phyloP scores from a whole-genome alignment of 2,888 invertebrate species.

The Andrena minutula region DNA sequence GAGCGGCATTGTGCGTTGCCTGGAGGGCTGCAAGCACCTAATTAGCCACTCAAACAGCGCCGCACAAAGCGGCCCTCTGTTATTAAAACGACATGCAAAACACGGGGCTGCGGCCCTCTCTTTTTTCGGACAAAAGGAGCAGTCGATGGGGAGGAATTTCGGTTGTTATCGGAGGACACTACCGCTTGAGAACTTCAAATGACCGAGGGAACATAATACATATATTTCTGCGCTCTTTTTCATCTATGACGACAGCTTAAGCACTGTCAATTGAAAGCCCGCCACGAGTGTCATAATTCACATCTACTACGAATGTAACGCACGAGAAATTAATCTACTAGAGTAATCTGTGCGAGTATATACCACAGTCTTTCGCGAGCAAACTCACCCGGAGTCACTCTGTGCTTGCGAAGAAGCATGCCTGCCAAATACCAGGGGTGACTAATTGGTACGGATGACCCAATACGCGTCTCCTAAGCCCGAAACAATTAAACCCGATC shows the following conservation, averaged over 20 bases:
- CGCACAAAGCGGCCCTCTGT: constrained; percentile 76
- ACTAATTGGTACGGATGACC: not conserved
- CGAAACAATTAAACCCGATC: constrained; percentile 31
- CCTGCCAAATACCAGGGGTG: not conserved
- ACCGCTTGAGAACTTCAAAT: not conserved
- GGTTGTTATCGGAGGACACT: not conserved
- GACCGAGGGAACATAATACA: not conserved
- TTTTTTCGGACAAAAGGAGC: constrained; percentile 59
- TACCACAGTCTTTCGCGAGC: no score
- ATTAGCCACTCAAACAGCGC: constrained; percentile 81
- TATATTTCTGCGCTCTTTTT: no score
- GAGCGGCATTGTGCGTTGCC: constrained; percentile 73
- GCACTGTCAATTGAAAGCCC: no score
- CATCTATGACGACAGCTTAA: no score
- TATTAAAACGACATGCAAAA: constrained; percentile 79
- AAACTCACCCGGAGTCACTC: no score
- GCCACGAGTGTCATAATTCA: no score
- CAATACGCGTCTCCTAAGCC: not conserved
- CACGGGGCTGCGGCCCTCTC: constrained; percentile 17
- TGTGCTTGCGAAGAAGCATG: not conserved
- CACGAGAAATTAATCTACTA: no score
- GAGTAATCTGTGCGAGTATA: no score
- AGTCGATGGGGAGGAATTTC: constrained; percentile 38
- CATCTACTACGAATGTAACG: no score
- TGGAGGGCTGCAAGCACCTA: constrained; percentile 76